Evolutionary conservation across 1,140 invertebrate species (phyloP).

Genomic region (Camponotus pennsylvanicus): DNA sequence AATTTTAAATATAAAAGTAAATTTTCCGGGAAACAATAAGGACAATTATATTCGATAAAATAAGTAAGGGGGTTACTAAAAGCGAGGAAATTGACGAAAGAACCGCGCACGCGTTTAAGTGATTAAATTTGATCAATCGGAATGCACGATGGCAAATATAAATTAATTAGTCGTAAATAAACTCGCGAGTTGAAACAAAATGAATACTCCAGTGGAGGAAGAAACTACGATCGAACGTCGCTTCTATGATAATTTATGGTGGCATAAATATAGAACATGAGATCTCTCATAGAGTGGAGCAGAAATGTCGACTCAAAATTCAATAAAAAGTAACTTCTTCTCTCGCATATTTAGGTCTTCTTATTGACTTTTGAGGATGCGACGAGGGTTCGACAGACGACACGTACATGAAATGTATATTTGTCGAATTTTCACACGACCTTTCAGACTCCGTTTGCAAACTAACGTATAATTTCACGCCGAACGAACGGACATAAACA

Average conservation of each 20-base stretch:
- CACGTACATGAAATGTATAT: not conserved
- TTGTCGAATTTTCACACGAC: slow-evolving; percentile 27
- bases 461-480: slow-evolving; percentile 22
- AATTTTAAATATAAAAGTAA: not conserved
- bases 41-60: not conserved
- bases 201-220: not conserved
- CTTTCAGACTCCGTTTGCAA: not conserved
- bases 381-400: not conserved
- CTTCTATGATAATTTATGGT: not conserved
- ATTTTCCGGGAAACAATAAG: not conserved
- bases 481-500: not conserved
- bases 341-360: too few relatives aligned
- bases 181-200: too few relatives aligned
- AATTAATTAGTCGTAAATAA: not conserved
- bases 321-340: not conserved
- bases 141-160: not conserved
- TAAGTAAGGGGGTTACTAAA: not conserved
- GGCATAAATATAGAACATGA: not conserved
- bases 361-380: not conserved
- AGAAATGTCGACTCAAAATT: not conserved
- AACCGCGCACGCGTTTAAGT: not conserved
- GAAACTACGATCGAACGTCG: not conserved
- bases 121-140: not conserved
- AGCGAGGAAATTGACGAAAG: slow-evolving; percentile 5
- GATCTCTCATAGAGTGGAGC: not conserved